Evolutionary conservation across 1,140 invertebrate genomes (phyloP).

Genomic region (Procambarus clarkii): DNA sequence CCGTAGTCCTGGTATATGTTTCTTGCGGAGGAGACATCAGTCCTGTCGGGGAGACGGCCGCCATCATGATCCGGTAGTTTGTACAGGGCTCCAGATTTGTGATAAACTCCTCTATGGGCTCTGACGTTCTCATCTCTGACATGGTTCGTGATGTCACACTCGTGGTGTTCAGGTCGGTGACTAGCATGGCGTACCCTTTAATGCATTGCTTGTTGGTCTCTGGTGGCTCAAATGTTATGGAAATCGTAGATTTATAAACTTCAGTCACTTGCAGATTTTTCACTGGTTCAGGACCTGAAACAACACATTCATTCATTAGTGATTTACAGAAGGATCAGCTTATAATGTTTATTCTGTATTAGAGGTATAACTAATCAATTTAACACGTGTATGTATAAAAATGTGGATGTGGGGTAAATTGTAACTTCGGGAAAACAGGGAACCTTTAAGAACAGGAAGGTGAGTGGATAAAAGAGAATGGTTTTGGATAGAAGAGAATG

Average conservation of each 20-base stretch:
- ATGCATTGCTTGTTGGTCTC: conserved; percentile 37
- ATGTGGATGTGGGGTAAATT: no score
- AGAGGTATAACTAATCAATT: no score
- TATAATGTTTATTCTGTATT: no score
- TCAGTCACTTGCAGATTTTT: neutral
- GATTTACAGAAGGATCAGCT: no score
- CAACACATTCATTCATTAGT: neutral
- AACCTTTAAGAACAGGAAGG: no score
- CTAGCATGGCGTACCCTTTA: conserved; percentile 13
- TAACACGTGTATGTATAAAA: no score
- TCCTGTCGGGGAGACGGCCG: neutral
- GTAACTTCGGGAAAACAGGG: no score
- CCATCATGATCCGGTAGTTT: conserved; percentile 22
- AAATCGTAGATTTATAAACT: neutral
- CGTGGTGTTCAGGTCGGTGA: conserved; percentile 11
- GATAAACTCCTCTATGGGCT: neutral
- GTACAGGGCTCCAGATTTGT: conserved; percentile 38
- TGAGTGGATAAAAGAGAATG: no score
- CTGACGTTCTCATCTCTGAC: neutral
- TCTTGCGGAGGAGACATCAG: neutral
- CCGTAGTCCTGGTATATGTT: neutral
- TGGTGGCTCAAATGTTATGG: conserved; percentile 31
- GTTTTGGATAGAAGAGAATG: no score
- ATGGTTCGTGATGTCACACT: neutral
- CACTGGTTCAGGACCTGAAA: conserved; percentile 36